Evolutionary conservation across 2,113 vertebrate species (phyloP), one percentile per base, ranked within the genome.

Genomic region (Athene cunicularia): DNA sequence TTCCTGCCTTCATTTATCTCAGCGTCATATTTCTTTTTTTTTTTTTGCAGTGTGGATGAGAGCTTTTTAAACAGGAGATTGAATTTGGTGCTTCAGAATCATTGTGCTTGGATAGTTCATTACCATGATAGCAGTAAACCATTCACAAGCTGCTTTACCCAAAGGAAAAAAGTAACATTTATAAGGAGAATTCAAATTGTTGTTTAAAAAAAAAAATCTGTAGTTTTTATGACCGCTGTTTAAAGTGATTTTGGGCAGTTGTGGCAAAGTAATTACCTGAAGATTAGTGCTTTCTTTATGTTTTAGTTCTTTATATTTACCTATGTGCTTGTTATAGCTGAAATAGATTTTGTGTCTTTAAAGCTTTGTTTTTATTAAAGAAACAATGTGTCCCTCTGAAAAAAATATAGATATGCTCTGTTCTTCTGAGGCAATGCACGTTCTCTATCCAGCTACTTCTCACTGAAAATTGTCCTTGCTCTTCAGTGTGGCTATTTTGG

Each of bases 1-100:
- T 62, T 90, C 43, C 27, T 87, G 41, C 72, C 49, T 87, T 87
- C 49, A 35, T 92, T 94, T 73, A 60, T 79, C 56, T 58, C 55
- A n/a, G n/a, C 3, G 1, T 66, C 24, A 9, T 60, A 17, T 63
- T 82, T 80, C 21, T 39, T 77, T 39, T 67, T 37, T 39, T 77
- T 39, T 67, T 37, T 81, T 71, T 53, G 59, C 18, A 5, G 72
- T 28, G 47, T 41, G 16, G 26, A 33, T 86, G 39, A 80, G 47
- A 56, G 24, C 27, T 80, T 66, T 52, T 73, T 45, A 62, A 83
- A 66, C 17, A 74, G 50, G 58, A 72, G 50, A 37, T 70, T 59
- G 60, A 50, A 70, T 90, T 9, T 79, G 18, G 18, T 74, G 79
- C 45, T 52, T 90, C 49, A 80, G 86, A 84, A 52, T 45, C 37